Percentiles rank a stretch among this genome's conserved stretches.
Evolutionary conservation across 2,797 vertebrate species (phyloP).

Genomic region (Parotocinclus haroldoi): DNA sequence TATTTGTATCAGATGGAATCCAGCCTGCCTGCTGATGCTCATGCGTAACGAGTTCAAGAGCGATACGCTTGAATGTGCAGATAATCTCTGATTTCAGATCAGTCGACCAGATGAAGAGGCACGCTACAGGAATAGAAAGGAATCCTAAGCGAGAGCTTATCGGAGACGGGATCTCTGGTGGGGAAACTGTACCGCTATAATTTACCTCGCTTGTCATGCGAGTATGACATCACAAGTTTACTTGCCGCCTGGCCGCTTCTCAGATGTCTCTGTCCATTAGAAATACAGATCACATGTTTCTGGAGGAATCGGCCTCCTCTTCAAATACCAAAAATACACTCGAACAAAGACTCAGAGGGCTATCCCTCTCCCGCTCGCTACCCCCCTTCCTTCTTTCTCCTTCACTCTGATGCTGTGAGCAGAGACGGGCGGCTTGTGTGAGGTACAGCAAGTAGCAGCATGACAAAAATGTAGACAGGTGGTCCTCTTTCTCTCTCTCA

Average conservation of each 20-base stretch:
- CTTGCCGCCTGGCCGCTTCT: background rate
- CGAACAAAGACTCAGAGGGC: conserved; percentile 11
- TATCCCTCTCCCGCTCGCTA: background rate
- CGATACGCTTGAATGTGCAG: conserved; percentile 23
- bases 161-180: conserved; percentile 17
- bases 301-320: conserved; percentile 12
- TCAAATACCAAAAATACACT: conserved; percentile 19
- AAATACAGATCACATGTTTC: conserved; percentile 3
- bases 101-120: conserved; percentile 35
- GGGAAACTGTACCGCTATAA: conserved; percentile 30
- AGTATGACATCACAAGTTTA: conserved; percentile 39
- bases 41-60: conserved; percentile 38
- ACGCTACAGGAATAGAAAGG: conserved; percentile 44
- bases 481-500: conserved; percentile 15
- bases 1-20: conserved; percentile 28
- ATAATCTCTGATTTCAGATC: conserved; percentile 46
- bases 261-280: conserved; percentile 4
- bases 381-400: conserved; percentile 15
- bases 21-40: conserved; percentile 25
- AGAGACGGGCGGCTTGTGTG: conserved; percentile 44
- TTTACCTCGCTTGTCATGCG: conserved; percentile 35
- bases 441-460: conserved; percentile 73
- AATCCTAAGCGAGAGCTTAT: conserved; percentile 38
- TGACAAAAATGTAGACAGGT: conserved; percentile 73
- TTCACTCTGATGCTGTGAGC: conserved; percentile 8